Conservation (phyloP, 2,888 invertebrate genomes). For the Psylliodes chrysocephalus region DNA sequence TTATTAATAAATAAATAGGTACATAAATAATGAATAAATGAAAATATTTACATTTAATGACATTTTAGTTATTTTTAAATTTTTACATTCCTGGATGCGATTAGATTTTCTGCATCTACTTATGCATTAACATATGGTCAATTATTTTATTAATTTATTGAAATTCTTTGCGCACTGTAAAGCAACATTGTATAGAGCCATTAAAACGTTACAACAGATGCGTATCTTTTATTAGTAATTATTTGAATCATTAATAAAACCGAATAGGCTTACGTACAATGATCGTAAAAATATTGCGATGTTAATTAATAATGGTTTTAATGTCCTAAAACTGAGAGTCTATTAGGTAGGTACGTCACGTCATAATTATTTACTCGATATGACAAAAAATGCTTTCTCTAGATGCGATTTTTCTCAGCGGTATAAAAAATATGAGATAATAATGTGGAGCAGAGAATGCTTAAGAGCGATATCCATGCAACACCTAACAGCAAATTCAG, state of each 20-base stretch:
- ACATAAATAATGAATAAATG: too few species aligned
- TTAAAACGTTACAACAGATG: slow-evolving; percentile 7
- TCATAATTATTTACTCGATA: not conserved
- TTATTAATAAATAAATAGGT: too few species aligned
- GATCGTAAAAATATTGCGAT: slow-evolving; percentile 7
- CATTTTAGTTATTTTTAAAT: too few species aligned
- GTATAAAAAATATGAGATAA: too few species aligned
- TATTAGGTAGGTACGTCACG: not conserved
- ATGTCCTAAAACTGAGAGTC: not conserved
- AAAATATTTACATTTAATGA: too few species aligned
- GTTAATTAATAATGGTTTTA: not conserved
- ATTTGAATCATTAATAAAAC: slow-evolving; percentile 11
- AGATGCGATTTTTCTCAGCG: too few species aligned
- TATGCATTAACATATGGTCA: slow-evolving; percentile 9
- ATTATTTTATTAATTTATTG: slow-evolving; percentile 4
- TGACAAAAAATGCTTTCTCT: not conserved
- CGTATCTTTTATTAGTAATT: slow-evolving; percentile 12
- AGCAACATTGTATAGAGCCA: slow-evolving; percentile 2
- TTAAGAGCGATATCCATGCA: too few species aligned
- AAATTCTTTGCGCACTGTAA: not conserved
- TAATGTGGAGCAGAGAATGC: too few species aligned
- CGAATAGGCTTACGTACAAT: not conserved
- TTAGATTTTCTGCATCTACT: too few species aligned
- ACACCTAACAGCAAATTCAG: too few species aligned
- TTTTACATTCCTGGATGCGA: too few species aligned